Base-by-base conservation (phyloP, 2,797 vertebrate species). In the Takifugu rubripes region DNA sequence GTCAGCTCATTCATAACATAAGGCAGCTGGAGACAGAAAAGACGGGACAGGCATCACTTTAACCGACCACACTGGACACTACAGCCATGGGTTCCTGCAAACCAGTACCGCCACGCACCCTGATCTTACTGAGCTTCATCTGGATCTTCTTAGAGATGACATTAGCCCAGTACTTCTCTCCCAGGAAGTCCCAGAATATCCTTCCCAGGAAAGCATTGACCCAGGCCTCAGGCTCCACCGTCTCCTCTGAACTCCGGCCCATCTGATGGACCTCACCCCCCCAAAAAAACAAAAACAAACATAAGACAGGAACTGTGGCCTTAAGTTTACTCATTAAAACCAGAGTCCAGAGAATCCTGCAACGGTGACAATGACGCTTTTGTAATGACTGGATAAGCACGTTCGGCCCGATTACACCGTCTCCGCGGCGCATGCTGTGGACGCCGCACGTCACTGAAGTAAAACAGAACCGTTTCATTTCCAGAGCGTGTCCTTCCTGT, bases 1-100 rank as follows among this genome's bases (percentile, higher is more conserved):
- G 95, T 96, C 77, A 99, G 88, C 78, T 99, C 97, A 64, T 99
- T 99, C 97, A 99, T 99, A 58, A 99, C 96, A 83, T 99, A 99
- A 0, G 97, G 97, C 75, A 99, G 85, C 97, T 99, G 68, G 54
- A 84, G 15, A 87, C 31, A 66, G 9, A 68, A 49, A 61, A 36
- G 2, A 50, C 14, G 11, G 10, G 6, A 54, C 36, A 36, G 43
- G 0, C 26, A 1, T 40, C 29, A 31, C 16, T 33, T n/a, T 1
- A n/a, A 17, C 7, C 48, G 5, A 50, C 54, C 36, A 24, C 14
- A 26, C 15, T 33, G 24, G 2, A 26, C 8, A n/a, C 3, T 12
- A 14, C 10, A 4, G 36, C 33, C 3, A 5, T 31, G 1, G 31
- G 46, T 5, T 5, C 26, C 51, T 55, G 7, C 5, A 25, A 33